phyloP scores from a whole-genome alignment of 2,797 vertebrate species.

The Pristis pectinata region DNA sequence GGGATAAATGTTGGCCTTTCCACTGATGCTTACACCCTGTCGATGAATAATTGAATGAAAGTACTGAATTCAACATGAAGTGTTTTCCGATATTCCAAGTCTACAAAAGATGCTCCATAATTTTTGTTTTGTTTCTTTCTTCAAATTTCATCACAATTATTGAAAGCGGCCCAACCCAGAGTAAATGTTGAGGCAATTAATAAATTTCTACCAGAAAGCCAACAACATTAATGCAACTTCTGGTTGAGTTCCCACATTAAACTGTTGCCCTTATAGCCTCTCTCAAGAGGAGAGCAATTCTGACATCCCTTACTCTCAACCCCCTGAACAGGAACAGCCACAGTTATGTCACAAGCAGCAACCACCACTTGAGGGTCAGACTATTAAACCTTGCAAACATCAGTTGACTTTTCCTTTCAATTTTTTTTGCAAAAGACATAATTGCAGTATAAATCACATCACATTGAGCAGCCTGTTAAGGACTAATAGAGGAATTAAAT shows the following conservation, averaged over 20 bases:
- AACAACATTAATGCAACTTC: not conserved
- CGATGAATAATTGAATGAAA: no score
- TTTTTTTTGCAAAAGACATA: not conserved
- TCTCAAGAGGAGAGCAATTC: not conserved
- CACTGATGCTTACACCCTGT: no score
- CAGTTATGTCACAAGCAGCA: not conserved
- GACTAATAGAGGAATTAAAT: not conserved
- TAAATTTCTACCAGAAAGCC: not conserved
- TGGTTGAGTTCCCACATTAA: not conserved
- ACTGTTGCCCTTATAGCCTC: not conserved
- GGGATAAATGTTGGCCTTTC: no score
- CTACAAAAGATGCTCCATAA: not conserved
- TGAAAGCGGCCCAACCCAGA: not conserved
- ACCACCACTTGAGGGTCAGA: not conserved
- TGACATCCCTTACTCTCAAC: not conserved
- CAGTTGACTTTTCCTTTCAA: not conserved
- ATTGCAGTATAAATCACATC: not conserved
- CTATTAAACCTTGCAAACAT: not conserved
- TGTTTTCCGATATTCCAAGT: not conserved
- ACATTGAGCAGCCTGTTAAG: not conserved
- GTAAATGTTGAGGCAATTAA: not conserved
- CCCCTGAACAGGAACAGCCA: not conserved
- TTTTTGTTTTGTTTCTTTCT: not conserved
- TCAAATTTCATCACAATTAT: not conserved
- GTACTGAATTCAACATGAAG: not conserved